Evolutionary conservation across 2,797 vertebrate genomes (phyloP), one percentile per base, ranked within the genome.

Genomic region (Sebastes dallii): DNA sequence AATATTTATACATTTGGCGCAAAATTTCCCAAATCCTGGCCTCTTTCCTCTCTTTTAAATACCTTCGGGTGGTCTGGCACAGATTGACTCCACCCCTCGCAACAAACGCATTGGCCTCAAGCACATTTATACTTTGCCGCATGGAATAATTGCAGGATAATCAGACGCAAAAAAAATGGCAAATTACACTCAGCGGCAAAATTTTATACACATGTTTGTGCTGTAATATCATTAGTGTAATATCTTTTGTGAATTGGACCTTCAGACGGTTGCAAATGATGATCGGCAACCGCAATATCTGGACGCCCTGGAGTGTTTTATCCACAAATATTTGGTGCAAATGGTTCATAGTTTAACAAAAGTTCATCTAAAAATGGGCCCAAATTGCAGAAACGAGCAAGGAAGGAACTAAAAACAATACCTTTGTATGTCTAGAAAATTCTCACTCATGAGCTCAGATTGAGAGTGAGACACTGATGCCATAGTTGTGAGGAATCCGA

Each of bases 401-500:
- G 22, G 10, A 39, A n/a, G 20, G 24, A 18, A 62, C 36, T 42
- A 2, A 27, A 50, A 30, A 42, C 4, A 11, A 42, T 13, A 39
- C 5, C 56, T 58, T 25, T 32, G 27, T 29, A 22, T 34, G 10
- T 75, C 22, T 50, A 10, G 24, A 59, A 34, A 60, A 22, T 25
- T 52, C 20, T 46, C 3, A 11, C 56, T 24, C 10, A 16, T 64
- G 46, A 75, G 42, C 32, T 56, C 9, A 2, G 13, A 54, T n/a
- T 20, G 56, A 55, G 24, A 32, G 11, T 29, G 54, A 68, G 52
- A 74, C 68, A 20, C 42, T 56, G 75, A 77, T 73, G 73, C 20
- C 30, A 25, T 30, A 27, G 75, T 71, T 77, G 66, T 78, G 66
- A 34, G 55, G 55, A 69, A 70, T 74, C 56, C 77, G 52, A 83